These are phyloP conservation scores for Caenorhabditis panamensis DNA, from an alignment of 2,888 invertebrate species.

Conservation along the genomic window DNA sequence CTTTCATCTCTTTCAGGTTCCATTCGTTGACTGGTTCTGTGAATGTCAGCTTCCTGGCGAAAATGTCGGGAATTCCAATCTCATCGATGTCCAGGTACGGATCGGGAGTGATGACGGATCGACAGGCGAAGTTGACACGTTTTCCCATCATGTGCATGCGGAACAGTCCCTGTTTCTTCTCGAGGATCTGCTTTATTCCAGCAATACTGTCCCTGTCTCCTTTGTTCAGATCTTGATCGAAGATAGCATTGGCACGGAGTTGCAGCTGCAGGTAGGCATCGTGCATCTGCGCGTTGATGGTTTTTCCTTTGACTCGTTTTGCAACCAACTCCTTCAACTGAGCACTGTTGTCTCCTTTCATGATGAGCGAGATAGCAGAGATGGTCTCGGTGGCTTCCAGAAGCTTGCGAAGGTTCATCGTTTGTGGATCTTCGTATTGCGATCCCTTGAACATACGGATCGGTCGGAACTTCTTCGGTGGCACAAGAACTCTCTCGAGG, in stretches of 20 bases:
- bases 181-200: constrained; percentile 86
- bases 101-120: constrained; percentile 97
- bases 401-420: constrained; percentile 75
- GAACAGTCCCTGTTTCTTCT: constrained; percentile 91
- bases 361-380: constrained; percentile 66
- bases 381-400: constrained; percentile 79
- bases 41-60: constrained; percentile 93
- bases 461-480: constrained; percentile 91
- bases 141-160: constrained; percentile 99
- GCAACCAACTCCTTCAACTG: constrained; percentile 56
- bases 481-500: constrained; percentile 89
- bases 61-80: constrained; percentile 94
- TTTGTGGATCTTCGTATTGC: constrained; percentile 78
- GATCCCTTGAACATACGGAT: constrained; percentile 82
- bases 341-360: constrained; percentile 67
- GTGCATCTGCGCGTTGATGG: constrained; percentile 86
- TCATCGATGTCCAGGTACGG: constrained; percentile 96
- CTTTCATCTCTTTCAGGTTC: constrained; percentile 91
- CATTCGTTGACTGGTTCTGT: constrained; percentile 94
- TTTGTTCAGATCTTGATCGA: constrained; percentile 83
- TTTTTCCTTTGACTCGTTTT: constrained; percentile 70
- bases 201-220: constrained; percentile 64
- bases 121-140: constrained; percentile 95
- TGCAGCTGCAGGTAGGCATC: constrained; percentile 90
- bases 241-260: constrained; percentile 86